Evolutionary conservation across 1,140 invertebrate species (phyloP), one percentile per base, ranked within the genome.

Genomic region (Plodia interpunctella): DNA sequence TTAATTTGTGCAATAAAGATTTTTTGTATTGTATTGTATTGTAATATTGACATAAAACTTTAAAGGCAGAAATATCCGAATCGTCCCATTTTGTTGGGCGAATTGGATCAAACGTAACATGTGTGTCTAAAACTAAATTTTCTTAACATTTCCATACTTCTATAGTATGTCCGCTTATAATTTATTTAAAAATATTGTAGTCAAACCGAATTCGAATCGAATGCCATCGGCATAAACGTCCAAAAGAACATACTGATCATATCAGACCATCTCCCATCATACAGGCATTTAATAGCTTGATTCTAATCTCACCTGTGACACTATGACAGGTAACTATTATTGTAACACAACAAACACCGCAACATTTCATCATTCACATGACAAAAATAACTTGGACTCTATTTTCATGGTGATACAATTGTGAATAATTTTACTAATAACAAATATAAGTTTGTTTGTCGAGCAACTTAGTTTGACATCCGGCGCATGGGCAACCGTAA

Each of bases 251-350:
- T 19, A 20, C 51, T 53, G 17, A 53, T 5, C 51, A 0, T 60
- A 87, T 87, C 81, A 79, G 66, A 70, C 63, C 80, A 83, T 87
- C 81, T 70, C 68, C 68, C 71, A 85, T 86, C 83, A 64, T 70
- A 73, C 73, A 67, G 70, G 61, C 66, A 69, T 78, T 82, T 77
- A 79, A 79, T 81, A 75, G 70, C 60, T 59, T 58, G 79, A 80
- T 80, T 70, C 60, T 68, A 66, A 85, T 85, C 81, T 80, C 62
- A 83, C 70, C 69, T 76, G 74, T 80, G 72, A 78, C 73, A 78
- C 76, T 81, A 74, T 83, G 78, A 81, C 78, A 78, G 70, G 78
- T 82, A 74, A 78, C 78, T 80, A 78, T 82, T 82, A 83, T 83
- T 83, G 77, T 78, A 71, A 80, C 76, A 78, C 73, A 65, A 73